Evolutionary conservation across 1,140 invertebrate species (phyloP).

Genomic region (Muscidifurax raptorellus): DNA sequence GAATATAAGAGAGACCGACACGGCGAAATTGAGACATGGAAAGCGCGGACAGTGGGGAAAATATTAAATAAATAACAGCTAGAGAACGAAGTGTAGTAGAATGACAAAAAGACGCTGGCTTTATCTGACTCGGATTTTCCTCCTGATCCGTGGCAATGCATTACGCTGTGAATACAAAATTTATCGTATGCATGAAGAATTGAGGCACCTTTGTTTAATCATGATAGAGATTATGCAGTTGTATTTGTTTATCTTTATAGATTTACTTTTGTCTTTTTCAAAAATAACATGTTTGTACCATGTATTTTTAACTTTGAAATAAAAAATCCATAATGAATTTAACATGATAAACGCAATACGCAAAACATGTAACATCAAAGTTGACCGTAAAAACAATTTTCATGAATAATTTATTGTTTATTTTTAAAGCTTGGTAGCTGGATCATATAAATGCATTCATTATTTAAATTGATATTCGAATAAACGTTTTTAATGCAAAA

Average conservation of each 20-base stretch:
- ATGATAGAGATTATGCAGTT: neutral
- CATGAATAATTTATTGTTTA: slow-evolving; percentile 3
- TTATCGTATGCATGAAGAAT: slow-evolving; percentile 1
- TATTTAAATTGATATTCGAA: neutral
- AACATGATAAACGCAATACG: neutral
- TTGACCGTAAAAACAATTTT: slow-evolving; percentile 14
- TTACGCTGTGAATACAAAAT: neutral
- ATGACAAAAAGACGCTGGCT: neutral
- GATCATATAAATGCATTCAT: neutral
- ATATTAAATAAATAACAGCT: slow-evolving; percentile 44
- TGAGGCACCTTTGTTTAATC: neutral
- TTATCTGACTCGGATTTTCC: neutral
- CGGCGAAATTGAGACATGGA: neutral
- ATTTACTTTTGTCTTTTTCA: neutral
- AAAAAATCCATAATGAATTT: neutral
- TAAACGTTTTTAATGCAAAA: neutral
- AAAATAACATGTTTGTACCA: too few relatives aligned
- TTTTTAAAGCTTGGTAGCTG: neutral
- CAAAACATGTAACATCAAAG: neutral
- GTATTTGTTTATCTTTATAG: neutral
- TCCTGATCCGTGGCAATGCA: neutral
- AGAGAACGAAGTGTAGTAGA: neutral
- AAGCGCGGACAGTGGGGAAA: slow-evolving; percentile 56
- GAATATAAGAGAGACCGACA: slow-evolving; percentile 7
- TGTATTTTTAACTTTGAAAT: too few relatives aligned